These are phyloP conservation scores for Phrynosoma blainvillii DNA, from an alignment of 2,113 vertebrate genomes.

Conservation along the genomic window DNA sequence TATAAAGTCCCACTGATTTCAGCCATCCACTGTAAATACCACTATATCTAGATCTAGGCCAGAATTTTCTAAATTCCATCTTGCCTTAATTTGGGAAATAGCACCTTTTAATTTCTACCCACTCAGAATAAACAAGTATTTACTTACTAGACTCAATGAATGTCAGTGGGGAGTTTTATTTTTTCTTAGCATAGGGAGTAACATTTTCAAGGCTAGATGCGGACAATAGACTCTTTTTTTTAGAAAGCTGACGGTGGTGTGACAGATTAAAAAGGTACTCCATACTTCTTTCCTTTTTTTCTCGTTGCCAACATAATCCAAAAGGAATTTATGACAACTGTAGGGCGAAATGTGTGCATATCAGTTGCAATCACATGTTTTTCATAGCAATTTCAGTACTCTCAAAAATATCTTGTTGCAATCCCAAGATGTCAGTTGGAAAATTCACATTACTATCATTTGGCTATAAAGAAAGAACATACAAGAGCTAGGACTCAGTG, in stretches of 20 bases:
- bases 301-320: not conserved
- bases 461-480: not conserved
- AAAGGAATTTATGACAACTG: not conserved
- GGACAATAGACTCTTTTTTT: not conserved
- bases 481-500: too few species aligned
- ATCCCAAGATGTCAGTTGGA: not conserved
- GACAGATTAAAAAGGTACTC: not conserved
- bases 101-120: not conserved
- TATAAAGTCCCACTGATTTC: too few species aligned
- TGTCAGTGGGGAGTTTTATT: not conserved
- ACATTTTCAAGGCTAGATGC: not conserved
- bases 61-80: not conserved
- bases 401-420: not conserved
- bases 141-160: not conserved
- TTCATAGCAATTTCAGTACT: not conserved
- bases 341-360: not conserved
- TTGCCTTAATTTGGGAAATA: not conserved
- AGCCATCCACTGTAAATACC: too few species aligned
- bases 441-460: not conserved
- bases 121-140: not conserved
- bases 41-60: too few species aligned
- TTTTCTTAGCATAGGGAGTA: not conserved
- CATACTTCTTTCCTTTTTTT: too few species aligned
- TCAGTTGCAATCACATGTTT: not conserved
- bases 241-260: not conserved